Percentiles rank a stretch among this genome's conserved stretches.
phyloP scores from a whole-genome alignment of 2,113 vertebrate genomes.

The Caranx melampygus region DNA sequence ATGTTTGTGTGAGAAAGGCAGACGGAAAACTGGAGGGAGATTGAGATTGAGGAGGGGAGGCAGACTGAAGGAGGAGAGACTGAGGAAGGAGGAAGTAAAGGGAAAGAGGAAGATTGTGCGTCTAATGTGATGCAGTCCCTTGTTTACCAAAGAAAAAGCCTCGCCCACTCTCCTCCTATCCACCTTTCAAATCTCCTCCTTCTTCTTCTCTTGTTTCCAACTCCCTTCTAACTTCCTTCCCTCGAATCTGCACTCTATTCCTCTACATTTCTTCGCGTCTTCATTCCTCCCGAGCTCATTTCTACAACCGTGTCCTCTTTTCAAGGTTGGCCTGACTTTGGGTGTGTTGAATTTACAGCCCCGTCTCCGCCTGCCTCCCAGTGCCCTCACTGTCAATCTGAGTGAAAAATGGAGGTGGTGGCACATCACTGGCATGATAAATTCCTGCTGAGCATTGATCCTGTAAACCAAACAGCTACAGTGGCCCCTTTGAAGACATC shows the following conservation, averaged over 20 bases:
- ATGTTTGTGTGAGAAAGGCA: slow-evolving; percentile 46
- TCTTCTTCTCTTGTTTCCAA: slow-evolving; percentile 35
- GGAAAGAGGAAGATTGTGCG: slow-evolving; percentile 38
- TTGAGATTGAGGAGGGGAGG: slow-evolving; percentile 3
- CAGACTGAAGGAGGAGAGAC: slow-evolving; percentile 29
- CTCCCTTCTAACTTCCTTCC: slow-evolving; percentile 44
- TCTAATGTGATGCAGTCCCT: slow-evolving; percentile 53
- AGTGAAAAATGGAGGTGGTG: slow-evolving; percentile 71
- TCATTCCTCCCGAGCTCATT: slow-evolving; percentile 49
- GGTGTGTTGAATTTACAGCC: slow-evolving; percentile 78
- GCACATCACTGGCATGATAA: slow-evolving; percentile 77
- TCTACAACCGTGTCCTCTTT: slow-evolving; percentile 67
- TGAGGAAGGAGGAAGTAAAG: slow-evolving; percentile 4
- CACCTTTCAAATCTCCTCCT: slow-evolving; percentile 42
- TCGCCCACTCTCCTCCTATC: slow-evolving; percentile 47
- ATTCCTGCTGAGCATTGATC: slow-evolving; percentile 62
- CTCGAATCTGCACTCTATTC: slow-evolving; percentile 47
- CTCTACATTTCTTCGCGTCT: slow-evolving; percentile 54
- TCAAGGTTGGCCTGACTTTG: slow-evolving; percentile 81
- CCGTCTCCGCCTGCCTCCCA: slow-evolving; percentile 66
- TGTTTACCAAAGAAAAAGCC: slow-evolving; percentile 73
- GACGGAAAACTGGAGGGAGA: slow-evolving; percentile 31
- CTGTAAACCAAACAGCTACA: slow-evolving; percentile 68
- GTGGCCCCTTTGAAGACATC: slow-evolving; percentile 60
- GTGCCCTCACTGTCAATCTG: slow-evolving; percentile 80